These are phyloP conservation scores for Exaiptasia diaphana DNA, from an alignment of 64 coral and sea anemone genomes.

Conservation along the genomic window DNA sequence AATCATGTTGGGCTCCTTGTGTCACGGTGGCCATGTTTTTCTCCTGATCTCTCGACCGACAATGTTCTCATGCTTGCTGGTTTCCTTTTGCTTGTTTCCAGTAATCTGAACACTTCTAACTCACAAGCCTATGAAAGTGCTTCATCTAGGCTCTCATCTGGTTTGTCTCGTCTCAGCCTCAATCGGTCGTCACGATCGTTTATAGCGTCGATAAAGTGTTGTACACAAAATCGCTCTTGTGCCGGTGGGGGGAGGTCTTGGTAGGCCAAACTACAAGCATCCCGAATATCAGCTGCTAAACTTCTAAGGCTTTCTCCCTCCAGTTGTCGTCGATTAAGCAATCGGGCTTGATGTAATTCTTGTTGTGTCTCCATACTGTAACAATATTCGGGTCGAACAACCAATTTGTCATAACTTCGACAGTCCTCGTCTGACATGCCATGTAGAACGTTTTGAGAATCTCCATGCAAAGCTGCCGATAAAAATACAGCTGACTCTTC, in stretches of 20 bases:
- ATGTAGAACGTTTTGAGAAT: slow-evolving; percentile 34
- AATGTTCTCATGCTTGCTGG: background rate
- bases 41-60: background rate
- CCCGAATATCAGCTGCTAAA: slow-evolving; percentile 27
- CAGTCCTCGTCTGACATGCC: background rate
- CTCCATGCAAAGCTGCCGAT: background rate
- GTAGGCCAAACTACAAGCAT: slow-evolving; percentile 4
- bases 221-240: slow-evolving; percentile 27
- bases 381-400: background rate
- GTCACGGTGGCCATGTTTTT: background rate
- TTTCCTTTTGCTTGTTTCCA: slow-evolving; percentile 14
- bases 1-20: background rate
- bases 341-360: slow-evolving; percentile 19
- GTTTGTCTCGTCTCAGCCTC: slow-evolving; percentile 16
- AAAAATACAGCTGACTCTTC: slow-evolving; percentile 35
- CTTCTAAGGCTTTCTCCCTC: slow-evolving; percentile 26
- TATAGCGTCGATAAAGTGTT: slow-evolving; percentile 25
- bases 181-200: slow-evolving; percentile 14
- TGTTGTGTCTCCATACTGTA: slow-evolving; percentile 17
- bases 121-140: background rate
- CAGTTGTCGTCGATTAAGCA: slow-evolving; percentile 15
- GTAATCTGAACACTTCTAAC: slow-evolving; percentile 4
- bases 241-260: slow-evolving; percentile 10
- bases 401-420: slow-evolving; percentile 3
- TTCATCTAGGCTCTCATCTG: background rate